phyloP scores from a whole-genome alignment of 2,888 invertebrate species.

The Onthophagus sagittarius region DNA sequence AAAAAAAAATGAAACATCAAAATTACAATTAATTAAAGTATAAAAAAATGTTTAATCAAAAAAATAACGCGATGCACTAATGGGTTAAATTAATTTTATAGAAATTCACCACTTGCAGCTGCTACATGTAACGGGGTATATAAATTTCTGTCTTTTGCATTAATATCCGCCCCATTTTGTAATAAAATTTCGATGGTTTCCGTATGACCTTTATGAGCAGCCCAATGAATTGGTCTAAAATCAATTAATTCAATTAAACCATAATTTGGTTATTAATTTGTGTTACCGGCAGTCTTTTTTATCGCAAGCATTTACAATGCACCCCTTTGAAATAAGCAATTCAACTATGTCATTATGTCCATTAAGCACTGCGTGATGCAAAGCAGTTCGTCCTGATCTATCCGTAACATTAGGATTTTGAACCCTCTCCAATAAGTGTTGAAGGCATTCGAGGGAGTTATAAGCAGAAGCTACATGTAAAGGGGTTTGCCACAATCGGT shows the following conservation, averaged over 20 bases:
- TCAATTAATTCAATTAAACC: constrained; percentile 4
- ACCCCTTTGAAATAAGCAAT: constrained; percentile 53
- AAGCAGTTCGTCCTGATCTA: constrained; percentile 57
- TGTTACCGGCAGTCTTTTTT: constrained; percentile 51
- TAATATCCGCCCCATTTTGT: constrained; percentile 49
- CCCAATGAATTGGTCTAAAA: constrained; percentile 58
- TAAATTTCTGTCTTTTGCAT: constrained; percentile 50
- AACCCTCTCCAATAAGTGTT: constrained; percentile 37
- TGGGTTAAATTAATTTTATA: too few species aligned
- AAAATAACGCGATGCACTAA: too few species aligned
- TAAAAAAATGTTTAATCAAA: too few species aligned
- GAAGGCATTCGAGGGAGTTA: constrained; percentile 57
- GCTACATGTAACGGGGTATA: constrained; percentile 63
- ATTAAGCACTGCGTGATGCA: constrained; percentile 62
- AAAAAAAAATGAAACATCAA: too few species aligned
- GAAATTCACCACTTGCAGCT: constrained; percentile 51
- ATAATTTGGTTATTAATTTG: too few species aligned
- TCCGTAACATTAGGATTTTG: constrained; percentile 44
- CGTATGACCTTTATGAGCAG: constrained; percentile 57
- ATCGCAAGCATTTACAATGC: constrained; percentile 59
- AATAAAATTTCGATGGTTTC: constrained; percentile 49
- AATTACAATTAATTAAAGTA: too few species aligned
- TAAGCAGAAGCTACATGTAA: constrained; percentile 60
- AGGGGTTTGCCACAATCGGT: constrained; percentile 63
- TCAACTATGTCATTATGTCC: constrained; percentile 58